Evolutionary conservation across 2,113 vertebrate species (phyloP).

Genomic region (Vicugna pacos): DNA sequence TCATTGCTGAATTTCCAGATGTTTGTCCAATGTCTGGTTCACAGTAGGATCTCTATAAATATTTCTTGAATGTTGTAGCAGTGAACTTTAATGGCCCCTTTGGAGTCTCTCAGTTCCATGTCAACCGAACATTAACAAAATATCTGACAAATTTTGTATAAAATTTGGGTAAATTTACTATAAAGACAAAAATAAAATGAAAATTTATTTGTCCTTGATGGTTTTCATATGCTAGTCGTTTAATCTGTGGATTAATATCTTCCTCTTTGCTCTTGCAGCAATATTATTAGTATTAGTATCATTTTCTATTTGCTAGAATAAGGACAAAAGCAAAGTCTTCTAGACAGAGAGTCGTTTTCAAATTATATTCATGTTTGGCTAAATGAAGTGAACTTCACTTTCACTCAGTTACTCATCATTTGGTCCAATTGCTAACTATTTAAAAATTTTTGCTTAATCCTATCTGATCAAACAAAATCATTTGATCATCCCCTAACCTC

Average conservation of each 20-base stretch:
- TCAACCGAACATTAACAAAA: neutral
- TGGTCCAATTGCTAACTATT: neutral
- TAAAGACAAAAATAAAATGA: conserved; percentile 13
- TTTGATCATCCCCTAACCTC: neutral
- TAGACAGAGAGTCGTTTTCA: neutral
- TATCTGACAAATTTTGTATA: neutral
- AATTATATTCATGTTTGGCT: neutral
- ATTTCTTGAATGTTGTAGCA: neutral
- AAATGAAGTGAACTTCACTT: neutral
- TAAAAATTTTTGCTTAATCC: neutral
- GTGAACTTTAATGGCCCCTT: neutral
- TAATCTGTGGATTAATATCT: neutral
- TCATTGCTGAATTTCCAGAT: neutral
- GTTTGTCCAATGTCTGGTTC: neutral
- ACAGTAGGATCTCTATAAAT: neutral
- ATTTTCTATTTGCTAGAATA: conserved; percentile 4
- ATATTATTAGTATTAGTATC: neutral
- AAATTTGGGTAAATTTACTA: neutral
- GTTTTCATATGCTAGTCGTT: neutral
- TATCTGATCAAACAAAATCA: neutral
- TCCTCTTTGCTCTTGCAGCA: neutral
- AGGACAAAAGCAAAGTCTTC: neutral
- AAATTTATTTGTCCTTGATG: neutral
- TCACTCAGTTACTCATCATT: neutral
- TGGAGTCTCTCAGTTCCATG: neutral